A percentile compares a stretch with the other conserved stretches of the same genome.
phyloP scores from a whole-genome alignment of 2,888 invertebrate species.

The Hypsopygia costalis region DNA sequence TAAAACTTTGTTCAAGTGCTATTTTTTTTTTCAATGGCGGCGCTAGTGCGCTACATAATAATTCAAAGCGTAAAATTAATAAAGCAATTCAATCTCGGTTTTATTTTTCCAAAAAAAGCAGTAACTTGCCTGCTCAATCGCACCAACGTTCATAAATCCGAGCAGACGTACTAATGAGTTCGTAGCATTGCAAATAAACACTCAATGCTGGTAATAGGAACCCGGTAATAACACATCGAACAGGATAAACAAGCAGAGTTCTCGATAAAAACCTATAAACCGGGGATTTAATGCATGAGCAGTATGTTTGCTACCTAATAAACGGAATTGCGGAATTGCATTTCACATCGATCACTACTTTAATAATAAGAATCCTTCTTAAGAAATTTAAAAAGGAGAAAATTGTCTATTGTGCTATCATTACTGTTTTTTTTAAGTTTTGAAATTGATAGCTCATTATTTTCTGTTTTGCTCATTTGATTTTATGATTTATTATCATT shows the following conservation, averaged over 20 bases:
- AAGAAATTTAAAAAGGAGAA: no score
- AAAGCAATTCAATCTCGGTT: no score
- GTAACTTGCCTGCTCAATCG: neutral
- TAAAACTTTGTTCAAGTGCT: no score
- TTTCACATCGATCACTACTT: constrained; percentile 35
- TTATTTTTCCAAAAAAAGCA: no score
- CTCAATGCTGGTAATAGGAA: constrained; percentile 37
- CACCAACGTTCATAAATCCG: constrained; percentile 3
- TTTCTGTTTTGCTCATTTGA: no score
- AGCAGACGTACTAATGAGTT: constrained; percentile 19
- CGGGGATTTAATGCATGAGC: constrained; percentile 40
- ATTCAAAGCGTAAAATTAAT: no score
- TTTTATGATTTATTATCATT: constrained; percentile 13
- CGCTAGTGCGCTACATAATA: no score
- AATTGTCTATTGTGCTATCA: no score
- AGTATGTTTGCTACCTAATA: constrained; percentile 45
- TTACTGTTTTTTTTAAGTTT: constrained; percentile 34
- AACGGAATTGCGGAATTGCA: constrained; percentile 47
- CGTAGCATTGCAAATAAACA: constrained; percentile 43
- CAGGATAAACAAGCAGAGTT: constrained; percentile 52
- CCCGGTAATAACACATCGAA: constrained; percentile 41
- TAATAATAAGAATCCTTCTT: constrained; percentile 44
- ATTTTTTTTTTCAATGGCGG: no score
- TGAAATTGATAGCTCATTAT: no score
- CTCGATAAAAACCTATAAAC: constrained; percentile 61